Evolutionary conservation across 1,140 invertebrate genomes (phyloP).

Genomic region (Neodiprion virginianus): DNA sequence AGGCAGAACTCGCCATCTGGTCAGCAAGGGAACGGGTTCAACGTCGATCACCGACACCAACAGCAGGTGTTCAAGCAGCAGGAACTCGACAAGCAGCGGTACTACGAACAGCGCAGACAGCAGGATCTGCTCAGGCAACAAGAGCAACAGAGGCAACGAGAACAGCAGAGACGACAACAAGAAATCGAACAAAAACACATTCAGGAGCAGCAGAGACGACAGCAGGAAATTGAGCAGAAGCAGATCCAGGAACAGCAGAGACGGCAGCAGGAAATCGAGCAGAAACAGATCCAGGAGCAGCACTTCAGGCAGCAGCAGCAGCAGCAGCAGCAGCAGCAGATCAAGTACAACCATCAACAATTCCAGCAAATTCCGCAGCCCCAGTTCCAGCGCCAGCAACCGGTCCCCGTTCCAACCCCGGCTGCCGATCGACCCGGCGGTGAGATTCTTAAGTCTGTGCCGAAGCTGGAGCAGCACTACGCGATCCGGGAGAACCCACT

Average conservation of each 20-base stretch:
- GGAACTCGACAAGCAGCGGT: slow-evolving; percentile 49
- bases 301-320: slow-evolving; percentile 50
- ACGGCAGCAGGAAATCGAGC: slow-evolving; percentile 55
- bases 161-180: slow-evolving; percentile 32
- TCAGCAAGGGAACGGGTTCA: slow-evolving; percentile 21
- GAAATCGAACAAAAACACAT: slow-evolving; percentile 40
- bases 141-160: slow-evolving; percentile 34
- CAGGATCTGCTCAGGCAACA: slow-evolving; percentile 43
- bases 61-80: slow-evolving; percentile 38
- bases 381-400: slow-evolving; percentile 43
- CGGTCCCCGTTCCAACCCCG: slow-evolving; percentile 51
- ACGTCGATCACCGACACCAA: slow-evolving; percentile 30
- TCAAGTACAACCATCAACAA: slow-evolving; percentile 42
- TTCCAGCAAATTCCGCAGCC: slow-evolving; percentile 50
- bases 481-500: slow-evolving; percentile 57
- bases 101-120: slow-evolving; percentile 38
- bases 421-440: slow-evolving; percentile 66
- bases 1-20: slow-evolving; percentile 42
- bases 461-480: slow-evolving; percentile 78
- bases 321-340: slow-evolving; percentile 36
- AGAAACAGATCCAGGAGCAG: slow-evolving; percentile 49
- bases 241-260: slow-evolving; percentile 60
- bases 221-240: slow-evolving; percentile 42
- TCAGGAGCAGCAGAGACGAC: slow-evolving; percentile 36
- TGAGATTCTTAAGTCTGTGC: slow-evolving; percentile 75